Evolutionary conservation across 2,888 invertebrate genomes (phyloP).

Genomic region (Caenorhabditis becei): DNA sequence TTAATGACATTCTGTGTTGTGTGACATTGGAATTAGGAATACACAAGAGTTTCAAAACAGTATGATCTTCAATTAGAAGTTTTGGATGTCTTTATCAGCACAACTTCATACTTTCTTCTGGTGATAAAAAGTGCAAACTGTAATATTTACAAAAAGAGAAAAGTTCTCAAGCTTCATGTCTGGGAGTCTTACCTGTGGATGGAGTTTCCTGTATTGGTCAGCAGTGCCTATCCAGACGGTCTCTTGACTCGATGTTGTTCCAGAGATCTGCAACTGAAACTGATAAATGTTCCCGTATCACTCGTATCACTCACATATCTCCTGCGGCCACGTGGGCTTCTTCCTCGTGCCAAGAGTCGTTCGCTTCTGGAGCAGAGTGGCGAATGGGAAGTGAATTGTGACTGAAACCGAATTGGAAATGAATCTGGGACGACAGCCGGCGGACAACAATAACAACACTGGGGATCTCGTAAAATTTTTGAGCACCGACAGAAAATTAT

Average conservation of each 20-base stretch:
- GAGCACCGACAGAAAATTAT: constrained; percentile 29
- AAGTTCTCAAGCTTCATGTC: constrained; percentile 17
- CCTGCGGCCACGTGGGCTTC: constrained; percentile 57
- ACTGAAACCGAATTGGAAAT: constrained; percentile 58
- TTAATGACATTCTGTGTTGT: no score
- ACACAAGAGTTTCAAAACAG: no score
- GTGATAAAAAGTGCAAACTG: constrained; percentile 4
- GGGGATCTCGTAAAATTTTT: constrained; percentile 10
- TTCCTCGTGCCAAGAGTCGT: constrained; percentile 78
- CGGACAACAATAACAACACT: constrained; percentile 27
- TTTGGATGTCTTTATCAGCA: no score
- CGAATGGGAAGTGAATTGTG: constrained; percentile 72
- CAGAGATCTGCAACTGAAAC: constrained; percentile 57
- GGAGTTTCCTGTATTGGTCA: constrained; percentile 76
- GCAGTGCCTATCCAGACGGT: constrained; percentile 80
- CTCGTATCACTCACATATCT: constrained; percentile 46
- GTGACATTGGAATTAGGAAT: no score
- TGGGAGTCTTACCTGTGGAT: constrained; percentile 76
- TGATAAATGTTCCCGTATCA: neutral
- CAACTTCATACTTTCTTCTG: no score
- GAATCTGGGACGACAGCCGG: neutral
- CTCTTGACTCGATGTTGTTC: constrained; percentile 71
- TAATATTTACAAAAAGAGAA: neutral
- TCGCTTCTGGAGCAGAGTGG: constrained; percentile 80
- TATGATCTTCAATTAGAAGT: no score